These are phyloP conservation scores for Plotosus lineatus DNA, from an alignment of 2,113 vertebrate genomes.

Conservation along the genomic window DNA sequence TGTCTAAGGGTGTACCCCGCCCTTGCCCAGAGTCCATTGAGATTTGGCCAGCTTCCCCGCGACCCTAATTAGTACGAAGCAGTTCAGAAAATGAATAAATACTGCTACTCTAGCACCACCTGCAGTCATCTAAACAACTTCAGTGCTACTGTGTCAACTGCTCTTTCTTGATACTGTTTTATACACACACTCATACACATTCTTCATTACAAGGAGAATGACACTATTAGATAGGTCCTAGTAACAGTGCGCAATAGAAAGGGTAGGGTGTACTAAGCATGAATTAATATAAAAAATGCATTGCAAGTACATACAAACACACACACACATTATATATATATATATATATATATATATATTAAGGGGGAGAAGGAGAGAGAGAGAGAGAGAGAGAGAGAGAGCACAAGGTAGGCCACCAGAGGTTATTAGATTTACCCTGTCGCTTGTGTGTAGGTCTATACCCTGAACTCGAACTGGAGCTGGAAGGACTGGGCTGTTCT, in stretches of 20 bases:
- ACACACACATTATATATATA: too few relatives aligned
- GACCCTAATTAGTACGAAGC: too few relatives aligned
- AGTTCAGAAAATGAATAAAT: too few relatives aligned
- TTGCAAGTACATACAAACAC: too few relatives aligned
- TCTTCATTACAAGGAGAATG: background rate
- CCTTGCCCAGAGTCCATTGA: too few relatives aligned
- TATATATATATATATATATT: too few relatives aligned
- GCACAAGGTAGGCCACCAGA: background rate
- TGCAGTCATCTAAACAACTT: background rate
- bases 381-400: too few relatives aligned
- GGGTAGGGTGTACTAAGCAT: background rate
- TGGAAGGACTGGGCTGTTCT: constrained; percentile 93
- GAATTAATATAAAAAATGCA: too few relatives aligned
- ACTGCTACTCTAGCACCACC: background rate
- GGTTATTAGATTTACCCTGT: constrained; percentile 79
- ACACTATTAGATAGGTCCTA: too few relatives aligned
- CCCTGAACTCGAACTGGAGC: constrained; percentile 84
- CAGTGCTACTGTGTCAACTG: background rate
- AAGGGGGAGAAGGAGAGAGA: too few relatives aligned
- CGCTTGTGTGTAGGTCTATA: constrained; percentile 86
- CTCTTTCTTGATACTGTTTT: background rate
- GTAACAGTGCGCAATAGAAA: background rate
- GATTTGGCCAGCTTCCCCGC: too few relatives aligned
- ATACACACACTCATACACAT: background rate
- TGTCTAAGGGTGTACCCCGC: too few relatives aligned